Evolutionary conservation across 2,113 vertebrate species (phyloP).

Genomic region (Callionymus lyra): DNA sequence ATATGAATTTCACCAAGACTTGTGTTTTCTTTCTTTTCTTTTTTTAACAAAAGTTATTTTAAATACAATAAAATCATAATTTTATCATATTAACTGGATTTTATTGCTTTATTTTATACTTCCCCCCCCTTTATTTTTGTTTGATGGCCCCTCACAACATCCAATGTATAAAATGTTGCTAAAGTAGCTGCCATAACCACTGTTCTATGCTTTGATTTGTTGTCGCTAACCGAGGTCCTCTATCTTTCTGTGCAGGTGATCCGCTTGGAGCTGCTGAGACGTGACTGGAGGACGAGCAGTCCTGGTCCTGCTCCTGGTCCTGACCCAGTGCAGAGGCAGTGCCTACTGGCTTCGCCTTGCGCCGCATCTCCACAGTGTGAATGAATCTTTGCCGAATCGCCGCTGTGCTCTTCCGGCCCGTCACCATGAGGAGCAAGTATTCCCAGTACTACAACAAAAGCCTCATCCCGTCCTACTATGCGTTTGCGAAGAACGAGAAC

Average conservation of each 20-base stretch:
- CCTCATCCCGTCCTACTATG: constrained; percentile 77
- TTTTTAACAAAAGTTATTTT: too few species aligned
- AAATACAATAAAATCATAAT: too few species aligned
- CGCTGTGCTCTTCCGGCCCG: constrained; percentile 37
- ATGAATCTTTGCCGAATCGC: constrained; percentile 39
- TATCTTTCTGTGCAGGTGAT: constrained; percentile 60
- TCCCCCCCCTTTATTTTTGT: too few species aligned
- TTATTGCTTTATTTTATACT: too few species aligned
- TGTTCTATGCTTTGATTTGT: background rate
- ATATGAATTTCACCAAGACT: too few species aligned
- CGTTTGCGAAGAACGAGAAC: constrained; percentile 70
- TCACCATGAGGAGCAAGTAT: constrained; percentile 79
- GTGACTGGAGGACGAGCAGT: constrained; percentile 45
- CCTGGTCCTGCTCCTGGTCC: constrained; percentile 22
- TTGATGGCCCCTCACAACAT: too few species aligned
- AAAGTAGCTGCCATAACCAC: too few species aligned
- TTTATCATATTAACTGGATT: too few species aligned
- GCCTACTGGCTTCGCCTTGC: constrained; percentile 18
- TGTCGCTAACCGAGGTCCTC: constrained; percentile 8
- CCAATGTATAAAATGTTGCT: too few species aligned
- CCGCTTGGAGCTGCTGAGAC: constrained; percentile 46
- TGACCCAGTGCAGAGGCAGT: constrained; percentile 18
- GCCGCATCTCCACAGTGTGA: constrained; percentile 39
- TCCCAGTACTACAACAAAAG: constrained; percentile 76
- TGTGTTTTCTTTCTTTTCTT: too few species aligned